A percentile compares a stretch with the other conserved stretches of the same genome.
Evolutionary conservation across 2,888 invertebrate genomes (phyloP).

Genomic region (Drosophila kuntzei): DNA sequence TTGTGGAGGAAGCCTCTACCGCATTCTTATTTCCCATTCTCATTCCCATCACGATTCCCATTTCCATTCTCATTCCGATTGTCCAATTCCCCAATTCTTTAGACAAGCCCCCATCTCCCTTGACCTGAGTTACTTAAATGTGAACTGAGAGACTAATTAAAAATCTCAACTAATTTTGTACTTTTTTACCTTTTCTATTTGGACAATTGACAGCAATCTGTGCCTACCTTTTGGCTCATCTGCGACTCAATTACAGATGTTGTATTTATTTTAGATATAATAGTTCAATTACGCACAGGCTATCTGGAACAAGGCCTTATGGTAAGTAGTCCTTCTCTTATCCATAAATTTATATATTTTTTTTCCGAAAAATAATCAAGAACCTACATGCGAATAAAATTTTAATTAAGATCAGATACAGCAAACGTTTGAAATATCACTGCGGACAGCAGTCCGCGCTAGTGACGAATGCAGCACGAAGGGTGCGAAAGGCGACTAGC

Average conservation of each 20-base stretch:
- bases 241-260: slow-evolving; percentile 95
- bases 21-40: not conserved
- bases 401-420: too few species aligned
- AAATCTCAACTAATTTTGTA: slow-evolving; percentile 40
- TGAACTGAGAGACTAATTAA: slow-evolving; percentile 31
- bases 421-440: too few species aligned
- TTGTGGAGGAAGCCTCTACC: slow-evolving; percentile 21
- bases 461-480: too few species aligned
- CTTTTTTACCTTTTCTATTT: not conserved
- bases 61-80: slow-evolving; percentile 24
- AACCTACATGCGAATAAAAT: too few species aligned
- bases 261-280: slow-evolving; percentile 94
- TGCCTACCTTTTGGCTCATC: slow-evolving; percentile 91
- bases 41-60: not conserved
- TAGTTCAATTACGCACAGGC: slow-evolving; percentile 96
- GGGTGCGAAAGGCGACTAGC: too few species aligned
- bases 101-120: slow-evolving; percentile 14
- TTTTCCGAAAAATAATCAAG: too few species aligned
- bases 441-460: too few species aligned
- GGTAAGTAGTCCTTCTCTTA: slow-evolving; percentile 85
- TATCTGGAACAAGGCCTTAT: slow-evolving; percentile 97
- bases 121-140: slow-evolving; percentile 54
- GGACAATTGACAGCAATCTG: slow-evolving; percentile 87
- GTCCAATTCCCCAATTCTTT: not conserved
- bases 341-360: too few species aligned